These are phyloP conservation scores for Podabrus alpinus DNA, from an alignment of 2,888 invertebrate genomes.

Conservation along the genomic window DNA sequence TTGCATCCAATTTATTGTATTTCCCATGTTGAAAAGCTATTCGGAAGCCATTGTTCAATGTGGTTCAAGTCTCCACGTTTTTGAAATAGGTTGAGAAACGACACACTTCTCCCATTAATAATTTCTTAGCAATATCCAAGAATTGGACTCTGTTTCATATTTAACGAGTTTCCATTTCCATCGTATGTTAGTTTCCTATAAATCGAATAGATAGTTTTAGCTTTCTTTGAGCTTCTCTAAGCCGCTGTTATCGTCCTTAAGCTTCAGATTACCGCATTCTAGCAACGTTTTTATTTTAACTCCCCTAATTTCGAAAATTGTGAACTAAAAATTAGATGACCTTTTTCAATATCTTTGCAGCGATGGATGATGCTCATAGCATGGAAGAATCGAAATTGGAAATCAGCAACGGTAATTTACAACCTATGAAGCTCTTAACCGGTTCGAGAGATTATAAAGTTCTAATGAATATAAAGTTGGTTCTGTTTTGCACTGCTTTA, in stretches of 20 bases:
- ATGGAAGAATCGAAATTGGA: neutral
- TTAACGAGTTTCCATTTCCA: neutral
- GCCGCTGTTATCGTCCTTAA: neutral
- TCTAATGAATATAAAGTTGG: neutral
- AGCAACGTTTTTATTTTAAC: neutral
- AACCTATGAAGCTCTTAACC: neutral
- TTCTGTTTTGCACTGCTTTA: neutral
- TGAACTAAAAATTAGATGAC: neutral
- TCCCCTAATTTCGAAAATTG: neutral
- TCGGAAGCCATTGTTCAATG: neutral
- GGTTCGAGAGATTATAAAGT: neutral
- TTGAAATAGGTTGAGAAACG: neutral
- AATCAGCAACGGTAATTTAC: neutral
- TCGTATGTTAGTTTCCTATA: neutral
- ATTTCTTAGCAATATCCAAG: neutral
- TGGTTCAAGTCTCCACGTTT: neutral
- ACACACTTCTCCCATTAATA: neutral
- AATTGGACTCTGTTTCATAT: neutral
- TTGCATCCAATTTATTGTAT: neutral
- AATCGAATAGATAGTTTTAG: neutral
- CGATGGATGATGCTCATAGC: neutral
- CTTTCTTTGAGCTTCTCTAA: neutral
- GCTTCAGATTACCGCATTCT: neutral
- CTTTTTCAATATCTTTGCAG: neutral
- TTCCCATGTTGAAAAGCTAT: neutral